These are phyloP conservation scores for Phrynocephalus versicolor DNA, from an alignment of 2,113 vertebrate genomes.

Conservation along the genomic window DNA sequence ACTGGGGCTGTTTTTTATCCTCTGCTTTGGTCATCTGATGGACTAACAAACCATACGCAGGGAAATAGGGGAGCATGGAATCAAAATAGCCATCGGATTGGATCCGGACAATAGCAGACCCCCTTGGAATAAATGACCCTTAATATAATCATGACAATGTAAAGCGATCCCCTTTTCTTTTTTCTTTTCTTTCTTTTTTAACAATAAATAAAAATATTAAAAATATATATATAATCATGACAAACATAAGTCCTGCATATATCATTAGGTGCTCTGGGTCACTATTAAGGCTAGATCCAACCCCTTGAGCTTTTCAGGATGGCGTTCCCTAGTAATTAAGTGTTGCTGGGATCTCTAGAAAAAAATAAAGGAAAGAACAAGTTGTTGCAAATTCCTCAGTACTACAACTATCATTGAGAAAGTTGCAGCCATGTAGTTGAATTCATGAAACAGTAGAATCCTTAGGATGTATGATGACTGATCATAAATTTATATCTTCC, in stretches of 20 bases:
- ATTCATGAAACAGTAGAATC: slow-evolving; percentile 51
- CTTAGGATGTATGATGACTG: slow-evolving; percentile 51
- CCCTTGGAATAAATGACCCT: neutral
- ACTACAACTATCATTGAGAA: slow-evolving; percentile 44
- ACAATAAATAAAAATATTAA: no score
- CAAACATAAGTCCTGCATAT: neutral
- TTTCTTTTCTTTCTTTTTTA: no score
- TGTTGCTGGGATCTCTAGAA: neutral
- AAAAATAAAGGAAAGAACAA: neutral
- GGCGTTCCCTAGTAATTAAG: no score
- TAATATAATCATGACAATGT: no score
- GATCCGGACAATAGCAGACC: neutral
- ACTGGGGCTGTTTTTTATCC: neutral
- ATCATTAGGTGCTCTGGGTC: neutral
- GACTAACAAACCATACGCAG: neutral
- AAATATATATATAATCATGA: no score
- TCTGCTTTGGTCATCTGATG: slow-evolving; percentile 47
- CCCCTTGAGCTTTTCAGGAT: no score
- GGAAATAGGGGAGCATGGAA: slow-evolving; percentile 1
- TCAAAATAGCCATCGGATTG: neutral
- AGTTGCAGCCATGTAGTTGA: slow-evolving; percentile 48
- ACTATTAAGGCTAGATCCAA: neutral
- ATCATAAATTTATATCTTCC: neutral
- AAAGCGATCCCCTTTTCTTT: no score
- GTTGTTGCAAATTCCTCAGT: neutral